Base-by-base conservation (phyloP, 1,140 invertebrate genomes). In the Procambarus virginalis region DNA sequence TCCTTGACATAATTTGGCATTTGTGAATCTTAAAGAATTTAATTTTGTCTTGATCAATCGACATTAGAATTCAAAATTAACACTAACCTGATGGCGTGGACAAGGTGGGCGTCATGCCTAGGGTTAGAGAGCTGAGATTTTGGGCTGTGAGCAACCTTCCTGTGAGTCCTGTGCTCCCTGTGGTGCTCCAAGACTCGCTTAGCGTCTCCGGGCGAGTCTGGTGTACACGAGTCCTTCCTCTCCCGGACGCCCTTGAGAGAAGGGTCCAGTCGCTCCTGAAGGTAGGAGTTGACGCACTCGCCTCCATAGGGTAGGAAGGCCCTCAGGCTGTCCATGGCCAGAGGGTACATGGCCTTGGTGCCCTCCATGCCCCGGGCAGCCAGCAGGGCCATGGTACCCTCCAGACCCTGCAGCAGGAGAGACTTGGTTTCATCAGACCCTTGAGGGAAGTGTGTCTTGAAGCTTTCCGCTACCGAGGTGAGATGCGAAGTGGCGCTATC, bases 71-170 rank as follows among this genome's bases (percentile, higher is more conserved):
- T 34, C 34, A 0, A 34, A 45, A 76, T 34, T 64, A 58, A 9
- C 22, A 22, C 75, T n/a, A 51, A 89, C 88, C 88, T 89, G 81
- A 89, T 89, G 60, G 88, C 88, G 82, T 89, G 88, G 73, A 78
- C 82, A 14, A 89, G 88, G 22, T 83, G 68, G 55, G 88, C 88
- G 60, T 89, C 88, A 58, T 89, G 88, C 51, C 88, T 81, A 51
- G 88, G 88, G 76, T 89, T 89, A 58, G 70, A 77, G 81, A 89
- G 76, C 81, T 89, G 88, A 48, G 88, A 84, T 60, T 78, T 78
- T 22, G 73, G 55, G 49, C 55, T 70, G 17, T 46, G 2, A 20
- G 51, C 5, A 14, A 20, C 51, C 58, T 51, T 85, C n/a, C 10
- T n/a, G 86, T 49, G 60, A 60, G 55, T 79, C 58, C 70, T 68